phyloP scores from a whole-genome alignment of 2,113 vertebrate genomes.

The Ammodytes dubius region DNA sequence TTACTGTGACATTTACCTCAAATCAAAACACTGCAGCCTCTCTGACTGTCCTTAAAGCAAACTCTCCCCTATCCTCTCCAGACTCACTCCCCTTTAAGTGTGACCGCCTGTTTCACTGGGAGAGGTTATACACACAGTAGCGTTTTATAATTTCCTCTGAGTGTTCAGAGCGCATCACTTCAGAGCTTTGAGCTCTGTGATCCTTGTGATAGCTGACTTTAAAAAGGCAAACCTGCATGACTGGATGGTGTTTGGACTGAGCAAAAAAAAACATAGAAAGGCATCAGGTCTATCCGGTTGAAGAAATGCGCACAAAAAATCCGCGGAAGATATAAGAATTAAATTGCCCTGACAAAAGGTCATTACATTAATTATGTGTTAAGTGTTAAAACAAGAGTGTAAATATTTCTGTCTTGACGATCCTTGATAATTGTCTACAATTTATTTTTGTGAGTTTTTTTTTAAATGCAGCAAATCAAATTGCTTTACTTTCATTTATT shows the following conservation, averaged over 20 bases:
- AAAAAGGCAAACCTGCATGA: conserved; percentile 36
- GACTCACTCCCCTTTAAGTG: conserved; percentile 57
- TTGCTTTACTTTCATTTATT: background rate
- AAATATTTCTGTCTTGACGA: background rate
- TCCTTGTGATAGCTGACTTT: conserved; percentile 54
- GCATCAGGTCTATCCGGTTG: too few relatives aligned
- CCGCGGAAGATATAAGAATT: background rate
- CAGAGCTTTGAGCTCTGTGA: conserved; percentile 26
- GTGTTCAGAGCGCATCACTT: conserved; percentile 30
- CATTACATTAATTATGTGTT: background rate
- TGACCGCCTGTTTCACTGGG: conserved; percentile 41
- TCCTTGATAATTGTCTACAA: background rate
- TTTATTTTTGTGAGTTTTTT: background rate
- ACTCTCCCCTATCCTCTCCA: conserved; percentile 33
- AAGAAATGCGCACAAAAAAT: background rate
- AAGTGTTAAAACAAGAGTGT: background rate
- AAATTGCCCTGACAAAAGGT: conserved; percentile 5
- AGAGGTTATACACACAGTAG: conserved; percentile 40
- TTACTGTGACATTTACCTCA: conserved; percentile 76
- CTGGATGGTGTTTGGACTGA: conserved; percentile 3
- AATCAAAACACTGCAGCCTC: conserved; percentile 52
- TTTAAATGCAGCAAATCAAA: too few relatives aligned
- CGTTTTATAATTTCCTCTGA: conserved; percentile 41
- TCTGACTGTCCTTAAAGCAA: conserved; percentile 59
- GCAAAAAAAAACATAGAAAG: background rate